phyloP scores from a whole-genome alignment of 35 echinoderm and acorn worm species.

The Apostichopus japonicus region DNA sequence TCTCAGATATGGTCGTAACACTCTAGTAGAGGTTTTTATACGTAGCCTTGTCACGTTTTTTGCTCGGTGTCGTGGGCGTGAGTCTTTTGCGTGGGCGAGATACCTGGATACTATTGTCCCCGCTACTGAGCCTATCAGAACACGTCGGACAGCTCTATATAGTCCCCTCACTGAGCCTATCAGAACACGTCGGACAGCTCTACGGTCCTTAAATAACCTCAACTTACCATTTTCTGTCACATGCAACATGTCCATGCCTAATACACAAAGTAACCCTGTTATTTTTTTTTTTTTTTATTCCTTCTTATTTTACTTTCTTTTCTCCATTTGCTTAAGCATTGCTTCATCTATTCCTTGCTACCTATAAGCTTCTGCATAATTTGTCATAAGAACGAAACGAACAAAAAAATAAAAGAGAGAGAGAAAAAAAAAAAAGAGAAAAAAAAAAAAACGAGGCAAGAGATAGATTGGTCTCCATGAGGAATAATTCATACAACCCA shows the following conservation, averaged over 20 bases:
- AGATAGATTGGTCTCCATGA: conserved; percentile 62
- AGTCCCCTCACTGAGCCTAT: background rate
- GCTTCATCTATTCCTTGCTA: conserved; percentile 31
- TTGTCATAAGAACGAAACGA: conserved; percentile 51
- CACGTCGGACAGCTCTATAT: background rate
- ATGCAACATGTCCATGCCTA: conserved; percentile 48
- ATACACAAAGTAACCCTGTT: conserved; percentile 32
- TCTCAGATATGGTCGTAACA: conserved; percentile 34
- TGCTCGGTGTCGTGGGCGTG: conserved; percentile 21
- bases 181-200: background rate
- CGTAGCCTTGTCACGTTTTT: conserved; percentile 24
- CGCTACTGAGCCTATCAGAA: background rate
- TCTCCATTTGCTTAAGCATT: conserved; percentile 26
- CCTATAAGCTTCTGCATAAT: conserved; percentile 57
- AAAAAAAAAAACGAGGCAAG: conserved; percentile 52
- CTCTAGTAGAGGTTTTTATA: conserved; percentile 25
- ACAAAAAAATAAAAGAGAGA: conserved; percentile 42
- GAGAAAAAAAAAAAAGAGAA: conserved; percentile 31
- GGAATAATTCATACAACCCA: conserved; percentile 62
- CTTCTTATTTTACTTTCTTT: conserved; percentile 2
- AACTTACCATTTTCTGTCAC: background rate
- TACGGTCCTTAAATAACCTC: background rate
- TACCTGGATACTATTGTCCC: conserved; percentile 48
- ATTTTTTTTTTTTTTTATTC: conserved; percentile 12
- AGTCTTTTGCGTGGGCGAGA: conserved; percentile 41